Evolutionary conservation across 1,140 invertebrate genomes (phyloP), one percentile per base, ranked within the genome.

Genomic region (Drosophila fuyamai): DNA sequence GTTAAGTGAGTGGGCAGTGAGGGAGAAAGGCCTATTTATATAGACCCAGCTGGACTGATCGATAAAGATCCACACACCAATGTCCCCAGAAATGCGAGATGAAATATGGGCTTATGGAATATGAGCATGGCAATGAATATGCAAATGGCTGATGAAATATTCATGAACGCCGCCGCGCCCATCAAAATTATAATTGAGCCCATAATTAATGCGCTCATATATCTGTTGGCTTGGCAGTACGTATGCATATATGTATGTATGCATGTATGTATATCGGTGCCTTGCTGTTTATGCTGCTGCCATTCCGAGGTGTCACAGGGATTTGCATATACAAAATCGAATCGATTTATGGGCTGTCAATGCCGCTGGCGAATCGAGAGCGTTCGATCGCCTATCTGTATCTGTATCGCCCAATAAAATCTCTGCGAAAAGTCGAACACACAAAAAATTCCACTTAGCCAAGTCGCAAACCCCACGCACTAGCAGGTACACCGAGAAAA

Each of bases 101-200:
- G 40, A 61, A 44, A 46, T 66, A 66, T 68, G 12, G 50, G 12
- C 4, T 16, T 44, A n/a, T 48, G 46, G 38, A 62, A 62, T 68
- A 61, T 67, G 38, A 4, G n/a, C 13, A 47, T 51, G 16, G 53
- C 35, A 35, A 51, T 56, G 43, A 44, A 50, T 63, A 61, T 56
- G 54, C 55, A 56, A 77, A 56, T 77, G 51, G 5, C 43, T 70
- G 40, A 88, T 88, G 59, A 79, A 88, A 86, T 86, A 86, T 83
- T 82, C 63, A 82, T 82, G 75, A 86, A 59, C 44, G 8, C 23
- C n/a, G 13, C 43, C 47, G 32, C 66, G 44, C 67, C 67, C 66
- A 67, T 82, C 50, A 71, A 78, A 68, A 79, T 81, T 65, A 68
- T 85, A 85, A 86, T 86, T 78, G 79, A 75, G 32, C 41, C 43